phyloP scores from a whole-genome alignment of 2,888 invertebrate species.

The Acrobasis suavella region DNA sequence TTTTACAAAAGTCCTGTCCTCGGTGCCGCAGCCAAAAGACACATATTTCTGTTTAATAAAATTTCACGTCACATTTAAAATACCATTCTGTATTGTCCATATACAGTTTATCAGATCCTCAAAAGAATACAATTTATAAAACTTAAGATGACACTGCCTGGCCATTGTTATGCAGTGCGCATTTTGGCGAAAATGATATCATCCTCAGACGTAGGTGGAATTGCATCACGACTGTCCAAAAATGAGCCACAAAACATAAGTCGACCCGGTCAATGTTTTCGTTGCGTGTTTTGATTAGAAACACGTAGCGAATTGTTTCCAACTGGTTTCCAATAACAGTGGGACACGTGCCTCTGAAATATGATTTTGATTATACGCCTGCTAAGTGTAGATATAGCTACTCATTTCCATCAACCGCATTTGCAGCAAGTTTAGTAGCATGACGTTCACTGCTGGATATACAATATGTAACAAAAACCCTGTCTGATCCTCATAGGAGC shows the following conservation, averaged over 20 bases:
- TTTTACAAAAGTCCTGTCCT: too few relatives aligned
- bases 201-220: not conserved
- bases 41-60: too few relatives aligned
- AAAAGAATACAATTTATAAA: not conserved
- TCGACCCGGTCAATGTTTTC: not conserved
- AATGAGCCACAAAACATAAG: not conserved
- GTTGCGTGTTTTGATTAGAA: not conserved
- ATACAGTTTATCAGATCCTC: not conserved
- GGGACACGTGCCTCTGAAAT: not conserved
- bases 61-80: not conserved
- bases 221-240: conserved; percentile 9
- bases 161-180: conserved; percentile 9
- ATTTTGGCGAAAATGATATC: conserved; percentile 9
- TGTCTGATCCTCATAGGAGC: too few relatives aligned
- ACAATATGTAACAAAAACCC: too few relatives aligned
- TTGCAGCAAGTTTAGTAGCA: too few relatives aligned
- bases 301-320: conserved; percentile 9
- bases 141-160: not conserved
- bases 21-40: too few relatives aligned
- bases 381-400: too few relatives aligned
- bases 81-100: not conserved
- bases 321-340: not conserved
- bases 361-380: not conserved
- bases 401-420: too few relatives aligned
- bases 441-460: too few relatives aligned